A percentile compares a stretch with the other conserved stretches of the same genome.
phyloP scores from a whole-genome alignment of 2,888 invertebrate genomes.

The Trichacis sp. region DNA sequence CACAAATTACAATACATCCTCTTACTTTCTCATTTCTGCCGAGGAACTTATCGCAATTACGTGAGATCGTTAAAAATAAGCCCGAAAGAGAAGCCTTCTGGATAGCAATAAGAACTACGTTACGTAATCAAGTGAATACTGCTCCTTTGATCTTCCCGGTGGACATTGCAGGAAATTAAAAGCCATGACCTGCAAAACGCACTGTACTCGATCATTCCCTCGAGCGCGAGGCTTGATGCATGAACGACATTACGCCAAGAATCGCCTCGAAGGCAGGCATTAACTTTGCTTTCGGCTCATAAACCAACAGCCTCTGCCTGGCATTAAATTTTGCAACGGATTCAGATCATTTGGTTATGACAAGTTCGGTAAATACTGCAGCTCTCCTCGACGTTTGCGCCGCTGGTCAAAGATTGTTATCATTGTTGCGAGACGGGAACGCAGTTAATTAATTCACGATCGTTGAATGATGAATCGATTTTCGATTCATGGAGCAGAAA shows the following conservation, averaged over 20 bases:
- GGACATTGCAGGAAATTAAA: conserved; percentile 32
- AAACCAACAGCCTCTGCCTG: conserved; percentile 12
- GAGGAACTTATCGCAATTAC: neutral
- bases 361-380: conserved; percentile 5
- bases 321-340: conserved; percentile 9
- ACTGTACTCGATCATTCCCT: conserved; percentile 22
- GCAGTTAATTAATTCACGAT: too few species aligned
- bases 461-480: too few species aligned
- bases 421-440: neutral
- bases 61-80: neutral
- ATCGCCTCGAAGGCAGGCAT: conserved; percentile 27
- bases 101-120: conserved; percentile 1
- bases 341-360: conserved; percentile 16
- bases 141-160: conserved; percentile 20
- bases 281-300: conserved; percentile 26
- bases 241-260: conserved; percentile 15
- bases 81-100: neutral
- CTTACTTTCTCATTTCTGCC: neutral
- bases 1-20: too few species aligned
- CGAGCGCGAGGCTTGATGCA: conserved; percentile 17
- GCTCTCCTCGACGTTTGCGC: neutral
- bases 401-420: neutral
- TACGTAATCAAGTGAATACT: conserved; percentile 9
- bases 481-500: too few species aligned
- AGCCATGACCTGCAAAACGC: conserved; percentile 31